phyloP scores from a whole-genome alignment of 1,140 invertebrate genomes.

The Spodoptera litura region DNA sequence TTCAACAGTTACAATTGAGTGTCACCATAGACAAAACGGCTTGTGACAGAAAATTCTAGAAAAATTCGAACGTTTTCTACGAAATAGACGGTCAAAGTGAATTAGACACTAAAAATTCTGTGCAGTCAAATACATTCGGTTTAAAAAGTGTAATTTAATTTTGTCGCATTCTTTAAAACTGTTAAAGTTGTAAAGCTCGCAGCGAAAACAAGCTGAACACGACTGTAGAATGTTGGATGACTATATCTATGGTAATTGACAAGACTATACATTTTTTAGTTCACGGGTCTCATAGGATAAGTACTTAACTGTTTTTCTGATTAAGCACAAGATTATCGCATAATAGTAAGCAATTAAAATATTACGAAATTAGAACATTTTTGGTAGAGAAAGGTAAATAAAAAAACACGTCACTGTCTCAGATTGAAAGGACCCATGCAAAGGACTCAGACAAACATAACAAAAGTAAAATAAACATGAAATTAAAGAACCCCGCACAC shows the following conservation, averaged over 20 bases:
- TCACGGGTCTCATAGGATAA: too few species aligned
- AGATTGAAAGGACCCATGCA: slow-evolving; percentile 8
- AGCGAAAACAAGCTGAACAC: slow-evolving; percentile 1
- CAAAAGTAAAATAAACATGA: slow-evolving; percentile 35
- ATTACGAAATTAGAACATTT: background rate
- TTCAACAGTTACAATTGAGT: too few species aligned
- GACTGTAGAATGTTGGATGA: slow-evolving; percentile 5
- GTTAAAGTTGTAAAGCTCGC: slow-evolving; percentile 26
- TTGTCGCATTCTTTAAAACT: background rate
- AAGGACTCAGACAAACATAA: slow-evolving; percentile 6
- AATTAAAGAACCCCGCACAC: slow-evolving; percentile 32
- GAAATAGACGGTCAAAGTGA: slow-evolving; percentile 3
- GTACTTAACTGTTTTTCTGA: too few species aligned
- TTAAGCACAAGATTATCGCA: too few species aligned
- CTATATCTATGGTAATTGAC: background rate
- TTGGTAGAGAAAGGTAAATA: background rate
- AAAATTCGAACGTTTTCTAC: slow-evolving; percentile 11
- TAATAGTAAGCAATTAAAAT: too few species aligned
- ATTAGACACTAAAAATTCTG: slow-evolving; percentile 29
- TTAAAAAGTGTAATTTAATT: slow-evolving; percentile 10
- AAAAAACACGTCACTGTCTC: background rate
- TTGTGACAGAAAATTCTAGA: background rate
- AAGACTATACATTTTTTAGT: background rate
- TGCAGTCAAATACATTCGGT: slow-evolving; percentile 3
- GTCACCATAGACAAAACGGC: background rate